Percentiles rank a stretch among this genome's conserved stretches.
Evolutionary conservation across 2,888 invertebrate species (phyloP).

Genomic region (Drosophila heteroneura): DNA sequence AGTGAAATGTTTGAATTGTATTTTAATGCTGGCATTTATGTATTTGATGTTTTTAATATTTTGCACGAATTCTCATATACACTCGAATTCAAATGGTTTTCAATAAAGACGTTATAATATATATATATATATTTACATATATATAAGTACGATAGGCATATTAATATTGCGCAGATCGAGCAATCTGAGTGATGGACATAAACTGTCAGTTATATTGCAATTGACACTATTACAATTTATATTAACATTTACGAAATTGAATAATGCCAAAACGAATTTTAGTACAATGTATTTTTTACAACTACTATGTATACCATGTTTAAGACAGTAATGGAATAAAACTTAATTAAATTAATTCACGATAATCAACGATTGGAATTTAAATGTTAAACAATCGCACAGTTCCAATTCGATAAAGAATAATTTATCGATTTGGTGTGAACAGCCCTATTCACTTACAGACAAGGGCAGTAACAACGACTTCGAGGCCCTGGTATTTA

Average conservation of each 20-base stretch:
- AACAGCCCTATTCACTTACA: slow-evolving; percentile 16
- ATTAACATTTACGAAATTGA: not conserved
- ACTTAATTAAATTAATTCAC: not conserved
- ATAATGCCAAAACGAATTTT: not conserved
- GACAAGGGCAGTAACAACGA: slow-evolving; percentile 47
- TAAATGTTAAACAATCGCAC: slow-evolving; percentile 6
- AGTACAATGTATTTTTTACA: not conserved
- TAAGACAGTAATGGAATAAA: not conserved
- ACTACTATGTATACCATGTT: not conserved
- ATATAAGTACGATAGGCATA: not conserved
- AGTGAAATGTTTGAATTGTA: not conserved
- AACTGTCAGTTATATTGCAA: not conserved
- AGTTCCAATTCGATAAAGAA: not conserved
- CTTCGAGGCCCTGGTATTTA: slow-evolving; percentile 55
- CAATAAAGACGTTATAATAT: slow-evolving; percentile 6
- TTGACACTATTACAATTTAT: not conserved
- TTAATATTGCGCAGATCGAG: not conserved
- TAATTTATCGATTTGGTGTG: slow-evolving; percentile 11
- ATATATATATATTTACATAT: not conserved
- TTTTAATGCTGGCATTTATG: slow-evolving; percentile 9
- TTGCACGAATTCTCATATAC: slow-evolving; percentile 30
- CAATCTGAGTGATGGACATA: not conserved
- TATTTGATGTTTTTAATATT: slow-evolving; percentile 3
- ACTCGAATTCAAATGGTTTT: slow-evolving; percentile 19
- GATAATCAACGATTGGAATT: not conserved